Evolutionary conservation across 2,797 vertebrate species (phyloP).

Genomic region (Artibeus jamaicensis): DNA sequence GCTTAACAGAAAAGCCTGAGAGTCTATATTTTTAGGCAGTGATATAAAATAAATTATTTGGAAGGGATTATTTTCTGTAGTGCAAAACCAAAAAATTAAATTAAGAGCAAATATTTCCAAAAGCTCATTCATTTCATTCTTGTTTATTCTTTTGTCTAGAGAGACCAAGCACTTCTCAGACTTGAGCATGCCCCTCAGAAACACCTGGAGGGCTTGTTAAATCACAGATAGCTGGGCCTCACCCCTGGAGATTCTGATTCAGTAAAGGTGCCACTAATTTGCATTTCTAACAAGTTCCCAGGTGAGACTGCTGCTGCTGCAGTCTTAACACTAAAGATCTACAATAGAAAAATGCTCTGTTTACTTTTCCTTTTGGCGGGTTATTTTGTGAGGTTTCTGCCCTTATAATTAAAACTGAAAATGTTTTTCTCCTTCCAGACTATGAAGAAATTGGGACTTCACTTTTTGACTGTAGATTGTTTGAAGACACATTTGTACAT

Average conservation of each 20-base stretch:
- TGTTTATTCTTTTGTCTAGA: background rate
- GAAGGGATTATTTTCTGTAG: conserved; percentile 2
- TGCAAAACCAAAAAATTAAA: background rate
- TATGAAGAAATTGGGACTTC: conserved; percentile 83
- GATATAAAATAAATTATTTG: background rate
- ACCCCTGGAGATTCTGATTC: background rate
- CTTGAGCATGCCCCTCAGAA: background rate
- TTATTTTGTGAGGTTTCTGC: conserved; percentile 15
- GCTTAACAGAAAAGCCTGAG: background rate
- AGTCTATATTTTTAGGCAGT: background rate
- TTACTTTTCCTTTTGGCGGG: background rate
- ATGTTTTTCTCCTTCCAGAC: conserved; percentile 71
- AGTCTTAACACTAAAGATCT: background rate
- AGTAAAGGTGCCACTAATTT: background rate
- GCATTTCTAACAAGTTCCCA: background rate
- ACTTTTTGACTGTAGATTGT: conserved; percentile 82
- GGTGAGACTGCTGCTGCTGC: background rate
- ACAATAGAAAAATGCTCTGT: background rate
- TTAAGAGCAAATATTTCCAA: background rate
- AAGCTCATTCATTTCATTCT: background rate
- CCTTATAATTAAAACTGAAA: background rate
- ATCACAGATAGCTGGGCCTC: background rate
- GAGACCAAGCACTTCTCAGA: background rate
- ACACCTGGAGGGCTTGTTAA: background rate
- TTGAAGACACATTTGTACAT: conserved; percentile 80